Conservation (phyloP, 2,888 invertebrate genomes). For the Leptogaster cylindrica region DNA sequence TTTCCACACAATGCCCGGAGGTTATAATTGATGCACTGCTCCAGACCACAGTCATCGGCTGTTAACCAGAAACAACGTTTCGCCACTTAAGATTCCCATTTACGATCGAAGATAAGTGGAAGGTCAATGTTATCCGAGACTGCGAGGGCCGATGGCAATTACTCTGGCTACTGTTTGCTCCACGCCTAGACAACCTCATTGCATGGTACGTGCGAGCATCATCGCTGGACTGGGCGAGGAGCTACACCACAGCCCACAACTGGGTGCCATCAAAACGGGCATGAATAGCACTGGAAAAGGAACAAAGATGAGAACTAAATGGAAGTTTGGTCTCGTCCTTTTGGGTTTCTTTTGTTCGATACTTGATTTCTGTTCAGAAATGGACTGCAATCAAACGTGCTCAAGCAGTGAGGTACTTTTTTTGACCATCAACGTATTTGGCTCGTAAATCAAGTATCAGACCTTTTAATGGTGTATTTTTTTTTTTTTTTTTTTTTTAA, state of each 20-base stretch:
- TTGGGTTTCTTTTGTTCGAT: background rate
- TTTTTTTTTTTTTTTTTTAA: too few species aligned
- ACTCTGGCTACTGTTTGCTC: slow-evolving; percentile 9
- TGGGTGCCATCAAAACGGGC: slow-evolving; percentile 16
- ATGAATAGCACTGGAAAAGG: background rate
- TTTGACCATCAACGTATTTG: too few species aligned
- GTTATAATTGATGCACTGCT: too few species aligned
- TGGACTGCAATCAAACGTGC: too few species aligned
- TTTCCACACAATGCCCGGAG: too few species aligned
- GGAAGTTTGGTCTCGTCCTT: background rate
- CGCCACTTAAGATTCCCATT: slow-evolving; percentile 22
- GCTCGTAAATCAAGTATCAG: too few species aligned
- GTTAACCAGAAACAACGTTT: too few species aligned
- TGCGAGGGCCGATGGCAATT: slow-evolving; percentile 25
- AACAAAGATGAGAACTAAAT: slow-evolving; percentile 8
- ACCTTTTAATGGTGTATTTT: too few species aligned
- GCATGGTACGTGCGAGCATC: background rate
- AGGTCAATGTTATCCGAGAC: slow-evolving; percentile 25
- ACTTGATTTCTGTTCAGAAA: too few species aligned
- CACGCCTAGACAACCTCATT: slow-evolving; percentile 4
- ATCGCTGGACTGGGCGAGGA: too few species aligned
- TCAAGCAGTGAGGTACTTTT: too few species aligned
- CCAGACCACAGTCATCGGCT: too few species aligned
- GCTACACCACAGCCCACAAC: background rate
- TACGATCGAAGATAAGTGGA: slow-evolving; percentile 30